These are phyloP conservation scores for Thalassarche chlororhynchos DNA, from an alignment of 2,113 vertebrate genomes.

Conservation along the genomic window DNA sequence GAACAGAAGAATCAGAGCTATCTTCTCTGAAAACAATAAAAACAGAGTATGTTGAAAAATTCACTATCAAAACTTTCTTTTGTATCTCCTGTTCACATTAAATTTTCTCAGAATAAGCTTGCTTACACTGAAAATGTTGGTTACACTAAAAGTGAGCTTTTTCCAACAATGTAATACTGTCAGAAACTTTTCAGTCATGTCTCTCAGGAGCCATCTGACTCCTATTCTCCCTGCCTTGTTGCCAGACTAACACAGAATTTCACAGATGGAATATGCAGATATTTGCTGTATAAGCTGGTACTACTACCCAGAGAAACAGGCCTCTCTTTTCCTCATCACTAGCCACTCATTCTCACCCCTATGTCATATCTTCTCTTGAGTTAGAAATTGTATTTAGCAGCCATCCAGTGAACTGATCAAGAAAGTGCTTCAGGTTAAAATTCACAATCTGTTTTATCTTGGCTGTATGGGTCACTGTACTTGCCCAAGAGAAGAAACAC, in stretches of 20 bases:
- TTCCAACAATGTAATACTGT: background rate
- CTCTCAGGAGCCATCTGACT: background rate
- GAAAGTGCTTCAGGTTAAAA: background rate
- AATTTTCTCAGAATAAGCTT: background rate
- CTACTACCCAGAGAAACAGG: background rate
- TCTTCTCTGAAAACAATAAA: background rate
- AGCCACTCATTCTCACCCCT: background rate
- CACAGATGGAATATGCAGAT: background rate
- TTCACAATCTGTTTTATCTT: background rate
- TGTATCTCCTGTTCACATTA: background rate
- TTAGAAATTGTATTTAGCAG: background rate
- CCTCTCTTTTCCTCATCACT: background rate
- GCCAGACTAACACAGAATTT: background rate
- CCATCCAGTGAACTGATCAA: background rate
- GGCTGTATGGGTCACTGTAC: background rate
- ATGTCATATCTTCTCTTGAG: background rate
- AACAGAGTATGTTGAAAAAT: background rate
- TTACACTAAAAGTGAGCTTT: background rate
- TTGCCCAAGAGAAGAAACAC: background rate
- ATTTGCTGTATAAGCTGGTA: background rate
- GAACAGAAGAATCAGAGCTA: background rate
- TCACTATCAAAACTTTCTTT: background rate
- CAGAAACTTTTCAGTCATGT: background rate
- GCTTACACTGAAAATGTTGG: background rate
- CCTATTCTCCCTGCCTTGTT: background rate